A percentile compares a stretch with the other conserved stretches of the same genome.
These are phyloP conservation scores for Euzophera pinguis DNA, from an alignment of 2,888 invertebrate genomes.

Conservation along the genomic window DNA sequence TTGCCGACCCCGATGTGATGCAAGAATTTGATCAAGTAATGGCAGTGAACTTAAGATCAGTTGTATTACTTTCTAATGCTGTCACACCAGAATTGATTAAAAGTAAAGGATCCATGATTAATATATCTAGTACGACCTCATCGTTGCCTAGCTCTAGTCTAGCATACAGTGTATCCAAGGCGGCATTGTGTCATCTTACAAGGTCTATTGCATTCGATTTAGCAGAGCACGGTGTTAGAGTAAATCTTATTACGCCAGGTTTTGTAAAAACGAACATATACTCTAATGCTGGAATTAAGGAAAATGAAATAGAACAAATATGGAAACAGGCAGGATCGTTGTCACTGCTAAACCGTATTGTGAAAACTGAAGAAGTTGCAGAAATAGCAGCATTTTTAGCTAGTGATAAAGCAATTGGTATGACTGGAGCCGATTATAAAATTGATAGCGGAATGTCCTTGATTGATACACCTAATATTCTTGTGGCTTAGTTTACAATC, in stretches of 20 bases:
- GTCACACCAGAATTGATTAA: slow-evolving; percentile 29
- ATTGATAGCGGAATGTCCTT: slow-evolving; percentile 30
- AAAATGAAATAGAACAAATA: slow-evolving; percentile 24
- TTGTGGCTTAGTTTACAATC: background rate
- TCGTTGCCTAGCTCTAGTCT: slow-evolving; percentile 17
- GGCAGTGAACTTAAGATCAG: slow-evolving; percentile 37
- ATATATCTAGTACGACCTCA: slow-evolving; percentile 35
- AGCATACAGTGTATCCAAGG: slow-evolving; percentile 84
- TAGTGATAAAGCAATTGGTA: slow-evolving; percentile 41
- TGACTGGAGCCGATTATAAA: slow-evolving; percentile 37
- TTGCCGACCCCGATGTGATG: slow-evolving; percentile 31
- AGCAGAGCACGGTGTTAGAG: slow-evolving; percentile 79
- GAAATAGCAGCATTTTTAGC: slow-evolving; percentile 40
- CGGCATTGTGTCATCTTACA: slow-evolving; percentile 87
- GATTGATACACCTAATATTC: background rate
- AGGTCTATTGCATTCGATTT: slow-evolving; percentile 84
- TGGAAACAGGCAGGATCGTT: slow-evolving; percentile 15
- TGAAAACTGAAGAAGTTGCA: slow-evolving; percentile 35
- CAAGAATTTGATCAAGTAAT: slow-evolving; percentile 34
- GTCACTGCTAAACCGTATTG: slow-evolving; percentile 25
- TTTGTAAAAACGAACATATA: slow-evolving; percentile 69
- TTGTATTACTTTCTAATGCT: slow-evolving; percentile 32
- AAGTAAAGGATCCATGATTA: slow-evolving; percentile 39
- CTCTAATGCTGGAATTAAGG: slow-evolving; percentile 21
- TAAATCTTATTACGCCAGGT: slow-evolving; percentile 86